Percentiles rank a stretch among this genome's conserved stretches.
These are phyloP conservation scores for Thomomys bottae DNA, from an alignment of 2,113 vertebrate species.

Conservation along the genomic window DNA sequence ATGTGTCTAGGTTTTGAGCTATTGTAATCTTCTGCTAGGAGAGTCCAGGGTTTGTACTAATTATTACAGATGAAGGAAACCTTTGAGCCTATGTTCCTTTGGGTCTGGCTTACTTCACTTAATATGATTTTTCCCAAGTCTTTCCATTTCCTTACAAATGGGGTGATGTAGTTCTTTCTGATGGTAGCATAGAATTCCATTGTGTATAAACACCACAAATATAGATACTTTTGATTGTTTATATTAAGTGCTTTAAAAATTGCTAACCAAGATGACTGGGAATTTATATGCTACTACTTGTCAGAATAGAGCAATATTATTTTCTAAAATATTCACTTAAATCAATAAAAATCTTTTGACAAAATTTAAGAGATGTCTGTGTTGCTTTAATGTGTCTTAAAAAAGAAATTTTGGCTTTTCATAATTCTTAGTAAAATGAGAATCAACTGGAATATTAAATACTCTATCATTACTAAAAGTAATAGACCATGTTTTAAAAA, in stretches of 20 bases:
- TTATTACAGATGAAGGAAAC: too few relatives aligned
- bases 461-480: conserved; percentile 32
- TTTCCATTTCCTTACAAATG: too few relatives aligned
- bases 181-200: too few relatives aligned
- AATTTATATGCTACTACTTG: conserved; percentile 29
- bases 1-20: too few relatives aligned
- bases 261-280: conserved; percentile 11
- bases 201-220: too few relatives aligned
- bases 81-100: too few relatives aligned
- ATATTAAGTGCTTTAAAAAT: conserved; percentile 19
- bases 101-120: too few relatives aligned
- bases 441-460: neutral
- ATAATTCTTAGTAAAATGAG: conserved; percentile 26
- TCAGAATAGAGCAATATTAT: conserved; percentile 12
- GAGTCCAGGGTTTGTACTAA: too few relatives aligned
- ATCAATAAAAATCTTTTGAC: conserved; percentile 46
- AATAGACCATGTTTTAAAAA: conserved; percentile 50
- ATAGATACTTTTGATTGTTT: conserved; percentile 23
- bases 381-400: neutral
- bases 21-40: too few relatives aligned
- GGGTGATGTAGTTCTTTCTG: too few relatives aligned
- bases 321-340: conserved; percentile 40
- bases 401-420: neutral
- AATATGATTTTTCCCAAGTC: too few relatives aligned
- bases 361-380: conserved; percentile 14